Evolutionary conservation across 2,797 vertebrate genomes (phyloP).

Genomic region (Paguma larvata): DNA sequence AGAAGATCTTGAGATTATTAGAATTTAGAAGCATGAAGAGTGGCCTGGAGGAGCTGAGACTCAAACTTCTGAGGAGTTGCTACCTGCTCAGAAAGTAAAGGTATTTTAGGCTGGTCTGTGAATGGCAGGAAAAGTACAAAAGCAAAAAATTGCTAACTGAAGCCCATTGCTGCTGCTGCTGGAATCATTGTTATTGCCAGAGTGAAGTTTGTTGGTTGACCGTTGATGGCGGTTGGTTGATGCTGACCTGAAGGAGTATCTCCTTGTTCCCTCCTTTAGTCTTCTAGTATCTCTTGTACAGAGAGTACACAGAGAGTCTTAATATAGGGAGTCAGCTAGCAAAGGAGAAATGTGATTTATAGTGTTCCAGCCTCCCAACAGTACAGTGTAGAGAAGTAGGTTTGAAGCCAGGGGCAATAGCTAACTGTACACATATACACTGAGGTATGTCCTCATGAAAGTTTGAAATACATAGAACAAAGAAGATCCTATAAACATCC

Average conservation of each 20-base stretch:
- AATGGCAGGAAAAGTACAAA: constrained; percentile 10
- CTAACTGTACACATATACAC: not conserved
- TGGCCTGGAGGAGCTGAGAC: not conserved
- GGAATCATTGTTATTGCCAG: not conserved
- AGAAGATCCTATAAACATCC: not conserved
- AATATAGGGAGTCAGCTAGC: not conserved
- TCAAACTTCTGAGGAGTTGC: not conserved
- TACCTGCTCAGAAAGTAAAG: not conserved
- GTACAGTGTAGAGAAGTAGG: not conserved
- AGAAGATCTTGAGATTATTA: constrained; percentile 7
- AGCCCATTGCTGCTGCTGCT: not conserved
- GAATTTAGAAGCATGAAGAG: not conserved
- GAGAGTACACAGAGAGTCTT: no score
- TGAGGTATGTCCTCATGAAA: not conserved
- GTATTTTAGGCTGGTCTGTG: not conserved
- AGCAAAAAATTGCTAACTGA: not conserved
- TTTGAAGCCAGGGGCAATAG: not conserved
- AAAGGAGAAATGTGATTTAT: not conserved
- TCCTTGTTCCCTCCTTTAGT: not conserved
- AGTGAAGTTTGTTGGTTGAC: not conserved
- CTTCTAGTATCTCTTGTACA: not conserved
- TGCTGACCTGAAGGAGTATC: not conserved
- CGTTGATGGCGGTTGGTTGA: not conserved
- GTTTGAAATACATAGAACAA: not conserved
- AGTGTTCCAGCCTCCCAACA: not conserved